Conservation (phyloP, 2,888 invertebrate genomes). For the Steinernema carpocapsae region DNA sequence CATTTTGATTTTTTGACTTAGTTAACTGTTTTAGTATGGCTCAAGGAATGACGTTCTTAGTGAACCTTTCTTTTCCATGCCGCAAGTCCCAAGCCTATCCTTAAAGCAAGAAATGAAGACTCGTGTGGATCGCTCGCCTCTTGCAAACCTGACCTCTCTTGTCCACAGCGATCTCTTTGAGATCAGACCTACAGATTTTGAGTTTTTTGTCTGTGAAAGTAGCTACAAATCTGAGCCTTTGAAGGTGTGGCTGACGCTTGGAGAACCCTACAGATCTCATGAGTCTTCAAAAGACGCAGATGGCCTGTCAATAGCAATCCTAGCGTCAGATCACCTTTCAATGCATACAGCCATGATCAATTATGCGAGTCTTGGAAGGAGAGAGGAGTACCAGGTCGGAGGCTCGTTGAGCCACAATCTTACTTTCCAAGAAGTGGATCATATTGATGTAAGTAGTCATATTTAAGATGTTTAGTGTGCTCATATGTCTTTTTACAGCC, state of each 20-base stretch:
- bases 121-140: neutral
- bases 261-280: neutral
- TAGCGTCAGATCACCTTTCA: neutral
- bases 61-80: neutral
- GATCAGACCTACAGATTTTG: neutral
- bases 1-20: neutral
- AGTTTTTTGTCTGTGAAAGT: neutral
- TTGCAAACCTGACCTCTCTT: neutral
- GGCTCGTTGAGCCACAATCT: neutral
- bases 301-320: neutral
- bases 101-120: neutral
- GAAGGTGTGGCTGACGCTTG: neutral
- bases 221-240: neutral
- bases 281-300: neutral
- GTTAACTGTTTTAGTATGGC: neutral
- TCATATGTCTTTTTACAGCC: neutral
- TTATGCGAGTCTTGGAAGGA: neutral
- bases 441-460: neutral
- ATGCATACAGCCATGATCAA: slow-evolving; percentile 4
- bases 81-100: neutral
- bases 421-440: neutral
- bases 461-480: no score
- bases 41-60: neutral
- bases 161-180: slow-evolving; percentile 1
- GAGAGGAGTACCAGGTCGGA: neutral